Conservation (phyloP, 2,797 vertebrate genomes). For the Sebastiscus tertius region DNA sequence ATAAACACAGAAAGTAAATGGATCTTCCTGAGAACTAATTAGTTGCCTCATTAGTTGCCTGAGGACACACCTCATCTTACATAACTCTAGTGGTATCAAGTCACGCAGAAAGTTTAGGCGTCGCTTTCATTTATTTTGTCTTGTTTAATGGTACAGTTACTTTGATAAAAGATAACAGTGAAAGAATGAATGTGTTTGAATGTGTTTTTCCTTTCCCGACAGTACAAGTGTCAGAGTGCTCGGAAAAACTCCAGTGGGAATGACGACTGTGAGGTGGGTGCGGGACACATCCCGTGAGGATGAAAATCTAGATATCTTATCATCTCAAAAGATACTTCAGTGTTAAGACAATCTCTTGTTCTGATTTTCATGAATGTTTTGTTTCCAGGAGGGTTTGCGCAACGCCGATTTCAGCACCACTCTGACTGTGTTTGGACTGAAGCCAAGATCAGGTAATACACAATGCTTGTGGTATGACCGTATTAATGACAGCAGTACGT, state of each 20-base stretch:
- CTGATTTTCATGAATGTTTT: neutral
- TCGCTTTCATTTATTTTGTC: neutral
- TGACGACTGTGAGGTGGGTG: conserved; percentile 91
- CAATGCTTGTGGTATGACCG: neutral
- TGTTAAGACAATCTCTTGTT: neutral
- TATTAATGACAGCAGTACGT: neutral
- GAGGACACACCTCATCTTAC: neutral
- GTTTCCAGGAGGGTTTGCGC: conserved; percentile 88
- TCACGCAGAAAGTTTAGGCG: neutral
- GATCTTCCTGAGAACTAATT: neutral
- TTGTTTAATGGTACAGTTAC: neutral
- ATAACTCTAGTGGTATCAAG: neutral
- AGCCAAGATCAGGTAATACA: conserved; percentile 92
- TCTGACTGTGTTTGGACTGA: conserved; percentile 93
- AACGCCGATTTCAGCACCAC: conserved; percentile 83
- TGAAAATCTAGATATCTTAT: accelerated
- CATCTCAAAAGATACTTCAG: neutral
- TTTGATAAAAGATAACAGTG: neutral
- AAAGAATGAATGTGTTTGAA: neutral
- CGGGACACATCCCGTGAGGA: neutral
- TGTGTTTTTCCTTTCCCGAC: conserved; percentile 30
- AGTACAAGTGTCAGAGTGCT: conserved; percentile 92
- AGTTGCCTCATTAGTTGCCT: neutral
- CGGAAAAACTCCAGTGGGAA: conserved; percentile 90
- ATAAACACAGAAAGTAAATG: no score